These are phyloP conservation scores for Orcinus orca DNA, from an alignment of 2,113 vertebrate species.

Conservation along the genomic window DNA sequence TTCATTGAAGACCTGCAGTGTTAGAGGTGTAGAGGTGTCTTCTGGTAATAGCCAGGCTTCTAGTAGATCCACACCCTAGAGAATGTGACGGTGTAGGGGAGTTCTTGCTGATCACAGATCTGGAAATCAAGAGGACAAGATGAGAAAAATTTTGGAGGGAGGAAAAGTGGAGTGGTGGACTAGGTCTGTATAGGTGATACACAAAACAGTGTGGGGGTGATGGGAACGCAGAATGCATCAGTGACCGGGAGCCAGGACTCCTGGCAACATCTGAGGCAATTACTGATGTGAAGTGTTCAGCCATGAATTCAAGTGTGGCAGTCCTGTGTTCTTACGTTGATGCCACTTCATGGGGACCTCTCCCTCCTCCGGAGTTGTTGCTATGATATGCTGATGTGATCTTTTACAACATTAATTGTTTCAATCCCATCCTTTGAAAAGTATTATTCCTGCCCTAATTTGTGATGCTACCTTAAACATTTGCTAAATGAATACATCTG, in stretches of 20 bases:
- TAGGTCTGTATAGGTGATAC: too few species aligned
- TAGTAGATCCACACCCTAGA: neutral
- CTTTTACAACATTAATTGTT: neutral
- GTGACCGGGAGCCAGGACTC: neutral
- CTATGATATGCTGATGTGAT: neutral
- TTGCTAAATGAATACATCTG: neutral
- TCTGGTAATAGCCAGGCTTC: neutral
- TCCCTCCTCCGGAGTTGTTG: fast-evolving
- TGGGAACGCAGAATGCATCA: fast-evolving
- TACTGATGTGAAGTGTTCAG: too few species aligned
- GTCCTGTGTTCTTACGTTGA: neutral
- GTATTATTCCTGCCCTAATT: neutral
- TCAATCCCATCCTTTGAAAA: neutral
- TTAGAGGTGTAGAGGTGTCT: too few species aligned
- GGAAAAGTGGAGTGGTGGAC: neutral
- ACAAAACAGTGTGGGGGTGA: fast-evolving
- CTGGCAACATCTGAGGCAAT: neutral
- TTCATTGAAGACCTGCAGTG: neutral
- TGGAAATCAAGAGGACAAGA: neutral
- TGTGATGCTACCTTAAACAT: neutral
- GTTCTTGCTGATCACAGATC: neutral
- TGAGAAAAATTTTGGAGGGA: neutral
- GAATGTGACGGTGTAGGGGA: neutral
- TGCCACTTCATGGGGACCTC: neutral
- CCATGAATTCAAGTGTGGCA: neutral